Evolutionary conservation across 92 coral and sea anemone species (phyloP).

Genomic region (Paramuricea clavata): DNA sequence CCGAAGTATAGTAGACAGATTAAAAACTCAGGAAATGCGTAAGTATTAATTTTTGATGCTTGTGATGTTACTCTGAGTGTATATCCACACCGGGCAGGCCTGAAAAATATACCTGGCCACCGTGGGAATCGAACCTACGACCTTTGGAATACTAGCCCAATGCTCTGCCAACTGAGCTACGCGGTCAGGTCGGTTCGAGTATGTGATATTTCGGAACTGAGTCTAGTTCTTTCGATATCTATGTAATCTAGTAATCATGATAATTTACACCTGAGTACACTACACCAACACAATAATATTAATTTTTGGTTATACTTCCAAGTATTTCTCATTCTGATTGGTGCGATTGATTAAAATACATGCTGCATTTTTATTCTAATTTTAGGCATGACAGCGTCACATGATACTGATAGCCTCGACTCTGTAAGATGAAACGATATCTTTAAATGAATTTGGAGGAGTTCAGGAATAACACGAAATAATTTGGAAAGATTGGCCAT

Average conservation of each 20-base stretch:
- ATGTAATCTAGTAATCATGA: no score
- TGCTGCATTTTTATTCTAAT: not conserved
- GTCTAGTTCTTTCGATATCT: no score
- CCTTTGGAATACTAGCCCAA: no score
- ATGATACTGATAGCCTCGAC: slow-evolving; percentile 8
- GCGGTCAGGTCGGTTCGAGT: no score
- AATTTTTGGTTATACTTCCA: not conserved
- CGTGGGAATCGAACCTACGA: no score
- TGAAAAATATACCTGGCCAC: no score
- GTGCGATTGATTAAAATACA: not conserved
- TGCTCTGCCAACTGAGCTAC: no score
- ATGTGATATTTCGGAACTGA: no score
- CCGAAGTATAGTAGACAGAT: not conserved
- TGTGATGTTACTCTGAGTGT: no score
- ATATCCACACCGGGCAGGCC: no score
- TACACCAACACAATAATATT: no score
- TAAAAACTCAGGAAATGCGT: slow-evolving; percentile 30
- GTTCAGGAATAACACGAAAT: not conserved
- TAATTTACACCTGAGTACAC: no score
- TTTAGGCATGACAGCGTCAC: slow-evolving; percentile 15
- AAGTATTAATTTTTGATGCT: slow-evolving; percentile 5
- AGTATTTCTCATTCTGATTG: not conserved
- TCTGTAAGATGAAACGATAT: not conserved
- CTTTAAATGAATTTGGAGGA: not conserved
- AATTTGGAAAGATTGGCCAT: not conserved